Base-by-base conservation (phyloP, 2,888 invertebrate genomes). In the Prosapia bicincta region DNA sequence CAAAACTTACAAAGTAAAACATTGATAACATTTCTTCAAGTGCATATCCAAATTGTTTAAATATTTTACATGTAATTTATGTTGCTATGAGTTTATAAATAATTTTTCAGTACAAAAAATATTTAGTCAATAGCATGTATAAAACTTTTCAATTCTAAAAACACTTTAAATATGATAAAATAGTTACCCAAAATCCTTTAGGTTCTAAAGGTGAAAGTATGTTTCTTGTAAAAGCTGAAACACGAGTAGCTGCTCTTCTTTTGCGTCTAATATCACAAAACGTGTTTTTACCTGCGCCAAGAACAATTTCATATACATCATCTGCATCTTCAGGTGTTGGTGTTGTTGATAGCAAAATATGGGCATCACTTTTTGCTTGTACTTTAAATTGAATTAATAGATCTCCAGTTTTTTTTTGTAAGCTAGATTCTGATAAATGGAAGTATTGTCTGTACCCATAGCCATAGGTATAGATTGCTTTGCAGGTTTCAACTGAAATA, bases 211-310 rank as follows among this genome's bases (percentile, higher is more conserved):
- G 82, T 23, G 91, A 91, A 77, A 93, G 84, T 76, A 92, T 85
- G 26, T 87, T 85, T 6, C 85, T 83, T 0, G 90, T 89, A 80
- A 87, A 85, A 43, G 86, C 85, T 0, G 90, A 89, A 15, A 87
- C 86, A 75, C 88, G 88, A 0, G 91, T 90, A 26, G 87, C 86
- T 7, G 74, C 67, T 43, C 72, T 75, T 81, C 89, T 87, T 81
- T 86, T 87, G 28, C 89, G 85, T 10, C 93, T 86, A 30, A 93
- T 88, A 80, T 91, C 90, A 1, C 90, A 90, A 81, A 92, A 92
- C 72, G 88, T 88, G 83, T 92, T 92, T n/a, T 86, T 87, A 3
- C 92, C 92, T 9, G 91, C 92, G 10, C 92, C 92, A 26, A 93
- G 87, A 23, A 81, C 92, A 68, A 92, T 89, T 85, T 93, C 92